These are phyloP conservation scores for Polymixis flavicincta DNA, from an alignment of 2,888 invertebrate genomes.

Conservation along the genomic window DNA sequence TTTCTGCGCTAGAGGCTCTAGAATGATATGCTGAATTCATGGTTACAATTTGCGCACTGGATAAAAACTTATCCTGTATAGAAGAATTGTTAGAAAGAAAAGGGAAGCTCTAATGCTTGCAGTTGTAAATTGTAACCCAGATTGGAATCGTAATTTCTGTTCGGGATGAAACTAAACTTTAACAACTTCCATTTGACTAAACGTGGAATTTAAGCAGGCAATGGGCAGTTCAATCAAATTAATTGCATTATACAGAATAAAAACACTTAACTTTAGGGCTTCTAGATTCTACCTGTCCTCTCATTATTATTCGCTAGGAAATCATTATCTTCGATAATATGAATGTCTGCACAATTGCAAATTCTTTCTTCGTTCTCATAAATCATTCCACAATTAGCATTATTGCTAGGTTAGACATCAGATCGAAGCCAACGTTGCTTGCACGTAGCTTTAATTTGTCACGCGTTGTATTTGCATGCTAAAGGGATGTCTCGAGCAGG, in stretches of 20 bases:
- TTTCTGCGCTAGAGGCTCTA: no score
- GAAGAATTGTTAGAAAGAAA: conserved; percentile 25
- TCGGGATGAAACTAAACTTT: not conserved
- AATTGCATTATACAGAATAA: not conserved
- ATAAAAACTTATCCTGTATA: no score
- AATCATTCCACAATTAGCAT: conserved; percentile 56
- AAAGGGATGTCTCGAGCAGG: conserved; percentile 68
- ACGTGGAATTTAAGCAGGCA: not conserved
- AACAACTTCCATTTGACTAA: not conserved
- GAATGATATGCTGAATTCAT: no score
- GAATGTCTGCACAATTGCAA: conserved; percentile 8
- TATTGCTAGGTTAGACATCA: conserved; percentile 35
- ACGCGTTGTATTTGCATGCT: conserved; percentile 78
- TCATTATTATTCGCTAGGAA: not conserved
- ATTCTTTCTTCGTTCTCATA: conserved; percentile 37
- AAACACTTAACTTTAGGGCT: not conserved
- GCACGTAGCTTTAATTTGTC: conserved; percentile 77
- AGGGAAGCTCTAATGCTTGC: conserved; percentile 17
- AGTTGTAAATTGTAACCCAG: conserved; percentile 6
- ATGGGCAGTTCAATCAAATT: not conserved
- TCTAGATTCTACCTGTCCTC: not conserved
- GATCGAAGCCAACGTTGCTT: conserved; percentile 46
- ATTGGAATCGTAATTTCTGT: conserved; percentile 27
- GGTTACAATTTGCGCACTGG: no score
- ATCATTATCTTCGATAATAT: conserved; percentile 9